Conservation (phyloP, 2,113 vertebrate species). For the Oryzias javanicus region DNA sequence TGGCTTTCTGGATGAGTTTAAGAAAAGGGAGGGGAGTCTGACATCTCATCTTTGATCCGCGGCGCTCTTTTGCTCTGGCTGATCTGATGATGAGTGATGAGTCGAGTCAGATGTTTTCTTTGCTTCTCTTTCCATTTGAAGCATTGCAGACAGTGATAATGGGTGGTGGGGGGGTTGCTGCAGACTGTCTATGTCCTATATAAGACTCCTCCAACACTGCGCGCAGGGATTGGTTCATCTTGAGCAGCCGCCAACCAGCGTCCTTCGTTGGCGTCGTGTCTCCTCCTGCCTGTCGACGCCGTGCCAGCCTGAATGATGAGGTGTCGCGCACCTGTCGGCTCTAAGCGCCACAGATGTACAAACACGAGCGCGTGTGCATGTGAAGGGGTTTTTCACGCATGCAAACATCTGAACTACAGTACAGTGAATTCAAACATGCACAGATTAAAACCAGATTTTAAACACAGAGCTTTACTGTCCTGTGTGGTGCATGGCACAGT, state of each 20-base stretch:
- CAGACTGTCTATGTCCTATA: slow-evolving; percentile 71
- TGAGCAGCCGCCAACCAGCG: slow-evolving; percentile 49
- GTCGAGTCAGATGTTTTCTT: slow-evolving; percentile 63
- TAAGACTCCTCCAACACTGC: slow-evolving; percentile 52
- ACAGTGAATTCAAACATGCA: not conserved
- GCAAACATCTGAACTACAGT: slow-evolving; percentile 13
- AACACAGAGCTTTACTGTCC: slow-evolving; percentile 11
- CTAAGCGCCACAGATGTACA: slow-evolving; percentile 44
- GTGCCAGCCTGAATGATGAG: slow-evolving; percentile 65
- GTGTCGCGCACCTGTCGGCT: slow-evolving; percentile 63
- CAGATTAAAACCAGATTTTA: slow-evolving; percentile 2
- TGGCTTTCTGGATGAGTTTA: slow-evolving; percentile 52
- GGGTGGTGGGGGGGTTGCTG: slow-evolving; percentile 48
- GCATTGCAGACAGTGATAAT: slow-evolving; percentile 56
- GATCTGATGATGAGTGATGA: slow-evolving; percentile 64
- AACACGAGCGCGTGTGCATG: not conserved
- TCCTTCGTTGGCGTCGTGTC: slow-evolving; percentile 46
- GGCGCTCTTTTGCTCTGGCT: slow-evolving; percentile 42
- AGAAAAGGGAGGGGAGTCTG: slow-evolving; percentile 44
- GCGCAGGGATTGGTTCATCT: slow-evolving; percentile 51
- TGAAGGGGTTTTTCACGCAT: slow-evolving; percentile 7
- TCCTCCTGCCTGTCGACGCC: slow-evolving; percentile 36
- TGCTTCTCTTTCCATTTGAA: slow-evolving; percentile 25
- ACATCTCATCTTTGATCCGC: slow-evolving; percentile 68
- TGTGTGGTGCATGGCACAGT: not conserved